These are phyloP conservation scores for Aythya fuligula DNA, from an alignment of 2,797 vertebrate species.

Conservation along the genomic window DNA sequence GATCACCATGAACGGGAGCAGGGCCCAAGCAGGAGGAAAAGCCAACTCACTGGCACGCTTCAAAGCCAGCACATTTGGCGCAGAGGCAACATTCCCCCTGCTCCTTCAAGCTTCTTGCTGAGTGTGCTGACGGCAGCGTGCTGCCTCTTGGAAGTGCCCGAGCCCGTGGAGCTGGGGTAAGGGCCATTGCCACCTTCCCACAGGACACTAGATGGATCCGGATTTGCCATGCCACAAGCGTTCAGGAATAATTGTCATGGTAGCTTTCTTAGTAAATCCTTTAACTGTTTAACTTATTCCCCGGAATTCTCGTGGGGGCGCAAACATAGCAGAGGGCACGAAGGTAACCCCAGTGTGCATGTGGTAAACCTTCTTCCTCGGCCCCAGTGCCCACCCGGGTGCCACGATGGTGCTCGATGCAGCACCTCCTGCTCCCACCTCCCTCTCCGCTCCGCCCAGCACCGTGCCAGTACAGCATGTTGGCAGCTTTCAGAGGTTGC, in stretches of 20 bases:
- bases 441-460: no score
- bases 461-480: no score
- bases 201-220: not conserved
- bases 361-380: not conserved
- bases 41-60: not conserved
- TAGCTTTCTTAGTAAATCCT: not conserved
- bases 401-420: no score
- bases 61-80: not conserved
- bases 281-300: not conserved
- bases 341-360: not conserved
- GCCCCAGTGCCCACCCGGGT: not conserved
- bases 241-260: not conserved
- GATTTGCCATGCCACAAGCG: not conserved
- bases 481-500: no score
- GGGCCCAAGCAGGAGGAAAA: not conserved
- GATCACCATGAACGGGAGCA: not conserved
- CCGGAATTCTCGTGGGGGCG: not conserved
- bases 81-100: not conserved
- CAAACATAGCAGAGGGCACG: not conserved
- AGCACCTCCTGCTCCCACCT: not conserved
- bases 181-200: not conserved
- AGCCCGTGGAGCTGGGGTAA: rapidly evolving
- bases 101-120: not conserved
- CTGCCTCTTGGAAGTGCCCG: not conserved
- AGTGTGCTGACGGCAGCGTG: not conserved